Evolutionary conservation across 2,113 vertebrate genomes (phyloP).

Genomic region (Sylvilagus bachmani): DNA sequence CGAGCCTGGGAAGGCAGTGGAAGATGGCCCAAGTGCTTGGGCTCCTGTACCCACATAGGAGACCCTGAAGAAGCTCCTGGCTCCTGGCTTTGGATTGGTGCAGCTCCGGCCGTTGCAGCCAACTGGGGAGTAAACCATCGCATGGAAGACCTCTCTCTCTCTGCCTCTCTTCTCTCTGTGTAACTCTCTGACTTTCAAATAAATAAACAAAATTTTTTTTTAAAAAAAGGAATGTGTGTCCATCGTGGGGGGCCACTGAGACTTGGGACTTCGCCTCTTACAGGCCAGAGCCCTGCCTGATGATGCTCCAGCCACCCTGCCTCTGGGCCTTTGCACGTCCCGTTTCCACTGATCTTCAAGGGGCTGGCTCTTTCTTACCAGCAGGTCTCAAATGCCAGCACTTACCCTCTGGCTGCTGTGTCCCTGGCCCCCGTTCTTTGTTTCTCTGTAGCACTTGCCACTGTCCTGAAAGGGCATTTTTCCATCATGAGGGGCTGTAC

Average conservation of each 20-base stretch:
- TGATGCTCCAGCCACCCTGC: background rate
- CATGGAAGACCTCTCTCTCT: too few relatives aligned
- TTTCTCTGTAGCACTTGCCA: background rate
- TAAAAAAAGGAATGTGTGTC: background rate
- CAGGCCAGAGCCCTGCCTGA: background rate
- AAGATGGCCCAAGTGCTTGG: too few relatives aligned
- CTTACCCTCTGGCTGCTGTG: background rate
- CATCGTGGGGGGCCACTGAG: background rate
- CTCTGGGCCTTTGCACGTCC: background rate
- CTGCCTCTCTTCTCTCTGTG: too few relatives aligned
- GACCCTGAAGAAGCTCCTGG: too few relatives aligned
- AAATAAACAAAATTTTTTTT: too few relatives aligned
- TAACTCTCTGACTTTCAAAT: too few relatives aligned
- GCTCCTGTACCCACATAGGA: too few relatives aligned
- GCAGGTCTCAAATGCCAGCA: background rate
- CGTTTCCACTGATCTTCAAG: background rate
- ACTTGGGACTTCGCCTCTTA: too few relatives aligned
- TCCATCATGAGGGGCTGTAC: background rate
- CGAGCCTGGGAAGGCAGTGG: too few relatives aligned
- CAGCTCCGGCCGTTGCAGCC: too few relatives aligned
- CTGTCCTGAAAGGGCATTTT: background rate
- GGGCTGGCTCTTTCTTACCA: background rate
- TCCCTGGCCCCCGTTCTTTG: background rate
- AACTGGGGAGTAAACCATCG: too few relatives aligned
- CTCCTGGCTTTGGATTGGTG: too few relatives aligned